Conservation (phyloP, 2,888 invertebrate species). For the Sminthurides aquaticus region DNA sequence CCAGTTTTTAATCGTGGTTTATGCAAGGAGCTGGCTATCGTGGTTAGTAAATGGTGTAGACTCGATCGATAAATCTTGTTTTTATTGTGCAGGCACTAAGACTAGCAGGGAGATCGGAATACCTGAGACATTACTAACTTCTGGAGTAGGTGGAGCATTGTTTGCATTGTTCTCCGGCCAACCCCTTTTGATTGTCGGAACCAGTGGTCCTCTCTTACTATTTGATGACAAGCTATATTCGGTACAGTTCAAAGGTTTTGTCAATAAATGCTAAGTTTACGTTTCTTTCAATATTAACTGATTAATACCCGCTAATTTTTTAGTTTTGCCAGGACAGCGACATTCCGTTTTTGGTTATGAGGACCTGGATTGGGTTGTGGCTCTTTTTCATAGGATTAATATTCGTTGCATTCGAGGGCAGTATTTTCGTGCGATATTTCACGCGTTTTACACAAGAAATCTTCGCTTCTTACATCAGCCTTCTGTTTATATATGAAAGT, state of each 20-base stretch:
- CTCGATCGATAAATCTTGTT: too few species aligned
- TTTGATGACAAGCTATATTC: conserved; percentile 47
- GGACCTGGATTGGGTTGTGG: conserved; percentile 93
- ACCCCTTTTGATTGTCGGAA: conserved; percentile 49
- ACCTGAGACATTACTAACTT: conserved; percentile 52
- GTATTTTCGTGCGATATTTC: conserved; percentile 81
- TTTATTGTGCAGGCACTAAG: conserved; percentile 48
- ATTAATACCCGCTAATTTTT: too few species aligned
- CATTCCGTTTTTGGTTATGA: conserved; percentile 74
- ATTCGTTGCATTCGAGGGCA: conserved; percentile 85
- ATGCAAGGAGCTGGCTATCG: neutral
- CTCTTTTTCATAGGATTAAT: conserved; percentile 71
- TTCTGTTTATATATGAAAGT: conserved; percentile 90
- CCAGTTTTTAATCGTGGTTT: neutral
- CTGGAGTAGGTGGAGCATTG: conserved; percentile 48
- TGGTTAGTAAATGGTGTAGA: conserved; percentile 7
- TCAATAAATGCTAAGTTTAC: neutral
- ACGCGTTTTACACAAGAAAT: conserved; percentile 96
- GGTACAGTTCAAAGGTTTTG: conserved; percentile 5
- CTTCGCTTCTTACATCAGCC: conserved; percentile 88
- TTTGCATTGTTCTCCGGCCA: conserved; percentile 51
- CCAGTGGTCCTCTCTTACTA: conserved; percentile 51
- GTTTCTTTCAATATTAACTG: neutral
- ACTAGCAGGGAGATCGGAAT: conserved; percentile 53
- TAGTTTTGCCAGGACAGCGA: conserved; percentile 70